These are phyloP conservation scores for Protaetia brevitarsis DNA, from an alignment of 1,140 invertebrate genomes.

Conservation along the genomic window DNA sequence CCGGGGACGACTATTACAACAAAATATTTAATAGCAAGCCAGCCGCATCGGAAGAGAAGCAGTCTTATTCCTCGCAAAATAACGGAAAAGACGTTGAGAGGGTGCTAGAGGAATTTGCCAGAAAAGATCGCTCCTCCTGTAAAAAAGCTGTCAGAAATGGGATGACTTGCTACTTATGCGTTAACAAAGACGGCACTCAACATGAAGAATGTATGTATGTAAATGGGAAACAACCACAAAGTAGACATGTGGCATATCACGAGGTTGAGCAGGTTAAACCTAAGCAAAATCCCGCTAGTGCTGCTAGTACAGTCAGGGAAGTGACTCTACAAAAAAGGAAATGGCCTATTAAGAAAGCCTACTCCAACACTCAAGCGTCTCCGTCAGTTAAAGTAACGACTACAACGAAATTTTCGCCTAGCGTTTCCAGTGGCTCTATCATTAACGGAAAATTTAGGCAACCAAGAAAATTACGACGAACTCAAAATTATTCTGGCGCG, in stretches of 20 bases:
- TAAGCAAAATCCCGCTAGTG: constrained; percentile 36
- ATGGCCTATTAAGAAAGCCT: constrained; percentile 32
- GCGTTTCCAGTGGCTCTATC: neutral
- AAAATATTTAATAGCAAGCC: constrained; percentile 42
- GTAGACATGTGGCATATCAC: constrained; percentile 57
- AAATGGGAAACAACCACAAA: constrained; percentile 58
- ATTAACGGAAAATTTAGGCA: constrained; percentile 18
- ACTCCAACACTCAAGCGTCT: constrained; percentile 24
- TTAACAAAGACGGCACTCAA: constrained; percentile 62
- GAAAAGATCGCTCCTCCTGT: constrained; percentile 66
- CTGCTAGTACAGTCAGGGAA: neutral
- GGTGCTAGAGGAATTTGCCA: constrained; percentile 64
- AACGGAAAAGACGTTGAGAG: constrained; percentile 64
- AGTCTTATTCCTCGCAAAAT: constrained; percentile 48
- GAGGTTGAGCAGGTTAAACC: constrained; percentile 49
- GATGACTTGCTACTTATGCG: constrained; percentile 72
- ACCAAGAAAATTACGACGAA: constrained; percentile 19
- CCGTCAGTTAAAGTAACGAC: constrained; percentile 21
- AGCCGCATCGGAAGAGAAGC: constrained; percentile 42
- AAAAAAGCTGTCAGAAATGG: constrained; percentile 66
- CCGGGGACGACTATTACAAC: constrained; percentile 17
- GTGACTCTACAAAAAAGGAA: constrained; percentile 25
- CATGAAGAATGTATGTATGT: constrained; percentile 75
- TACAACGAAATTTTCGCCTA: constrained; percentile 3
- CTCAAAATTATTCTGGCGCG: constrained; percentile 17